phyloP scores from a whole-genome alignment of 2,113 vertebrate genomes.

The Machaerirhynchus nigripectus region DNA sequence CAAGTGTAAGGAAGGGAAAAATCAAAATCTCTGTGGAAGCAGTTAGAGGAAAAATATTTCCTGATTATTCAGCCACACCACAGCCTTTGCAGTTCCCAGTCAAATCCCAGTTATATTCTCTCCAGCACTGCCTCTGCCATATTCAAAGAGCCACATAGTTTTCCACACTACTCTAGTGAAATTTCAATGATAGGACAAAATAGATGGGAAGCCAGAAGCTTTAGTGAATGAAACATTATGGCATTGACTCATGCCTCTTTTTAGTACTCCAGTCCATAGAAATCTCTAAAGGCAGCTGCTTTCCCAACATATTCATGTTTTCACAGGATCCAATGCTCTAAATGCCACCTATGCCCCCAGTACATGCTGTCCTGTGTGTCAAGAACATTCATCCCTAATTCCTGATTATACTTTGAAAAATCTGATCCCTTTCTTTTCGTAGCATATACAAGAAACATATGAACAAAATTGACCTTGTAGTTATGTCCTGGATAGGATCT shows the following conservation, averaged over 20 bases:
- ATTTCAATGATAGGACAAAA: not conserved
- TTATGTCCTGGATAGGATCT: not conserved
- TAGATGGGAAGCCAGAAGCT: not conserved
- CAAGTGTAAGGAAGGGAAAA: not conserved
- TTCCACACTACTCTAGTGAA: not conserved
- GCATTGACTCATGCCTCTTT: not conserved
- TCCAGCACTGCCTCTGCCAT: not conserved
- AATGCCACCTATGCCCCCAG: not conserved
- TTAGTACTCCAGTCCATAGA: not conserved
- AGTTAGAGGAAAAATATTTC: not conserved
- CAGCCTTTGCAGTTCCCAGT: not conserved
- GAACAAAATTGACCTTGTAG: not conserved
- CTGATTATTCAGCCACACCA: not conserved
- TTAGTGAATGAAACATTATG: not conserved
- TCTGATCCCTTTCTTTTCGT: not conserved
- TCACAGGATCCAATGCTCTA: not conserved
- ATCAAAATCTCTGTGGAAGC: not conserved
- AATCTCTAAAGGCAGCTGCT: not conserved
- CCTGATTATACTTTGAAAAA: not conserved
- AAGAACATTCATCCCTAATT: not conserved
- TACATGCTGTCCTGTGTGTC: not conserved
- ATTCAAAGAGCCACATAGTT: not conserved
- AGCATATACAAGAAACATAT: not conserved
- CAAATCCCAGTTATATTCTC: not conserved
- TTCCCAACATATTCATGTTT: not conserved